phyloP scores from a whole-genome alignment of 2,888 invertebrate genomes.

The Thera britannica region DNA sequence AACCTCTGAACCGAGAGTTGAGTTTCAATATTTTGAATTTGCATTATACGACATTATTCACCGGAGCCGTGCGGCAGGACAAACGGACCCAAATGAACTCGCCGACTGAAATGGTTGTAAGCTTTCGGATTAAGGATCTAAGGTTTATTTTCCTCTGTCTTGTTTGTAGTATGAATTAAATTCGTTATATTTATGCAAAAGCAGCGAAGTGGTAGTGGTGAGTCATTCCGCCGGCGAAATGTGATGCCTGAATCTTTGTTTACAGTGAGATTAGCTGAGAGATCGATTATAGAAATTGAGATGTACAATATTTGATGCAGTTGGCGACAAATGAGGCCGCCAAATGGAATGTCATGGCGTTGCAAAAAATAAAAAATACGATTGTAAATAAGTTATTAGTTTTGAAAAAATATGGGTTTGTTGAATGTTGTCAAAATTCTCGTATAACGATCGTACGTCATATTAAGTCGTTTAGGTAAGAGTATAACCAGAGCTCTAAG shows the following conservation, averaged over 20 bases:
- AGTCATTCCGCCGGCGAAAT: constrained; percentile 74
- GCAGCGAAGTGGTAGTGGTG: constrained; percentile 56
- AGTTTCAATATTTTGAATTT: constrained; percentile 25
- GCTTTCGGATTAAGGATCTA: constrained; percentile 10
- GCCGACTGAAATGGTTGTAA: constrained; percentile 10
- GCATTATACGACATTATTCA: constrained; percentile 34
- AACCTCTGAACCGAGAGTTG: constrained; percentile 10
- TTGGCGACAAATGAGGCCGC: constrained; percentile 13
- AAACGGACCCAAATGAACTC: constrained; percentile 32
- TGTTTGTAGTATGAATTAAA: constrained; percentile 40
- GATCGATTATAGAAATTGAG: constrained; percentile 25
- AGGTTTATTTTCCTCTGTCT: constrained; percentile 22
- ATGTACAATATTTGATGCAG: constrained; percentile 25
- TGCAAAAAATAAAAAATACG: too few relatives aligned
- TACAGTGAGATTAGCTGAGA: constrained; percentile 40
- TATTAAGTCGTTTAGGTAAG: too few relatives aligned
- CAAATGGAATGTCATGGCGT: constrained; percentile 4
- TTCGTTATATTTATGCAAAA: constrained; percentile 46
- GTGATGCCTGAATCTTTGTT: constrained; percentile 49
- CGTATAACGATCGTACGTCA: too few relatives aligned
- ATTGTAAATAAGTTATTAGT: too few relatives aligned
- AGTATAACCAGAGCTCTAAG: too few relatives aligned
- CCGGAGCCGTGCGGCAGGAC: constrained; percentile 12
- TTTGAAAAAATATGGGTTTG: too few relatives aligned
- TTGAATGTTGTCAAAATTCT: too few relatives aligned